A percentile compares a stretch with the other conserved stretches of the same genome.
Evolutionary conservation across 2,888 invertebrate genomes (phyloP).

Genomic region (Dryococelus australis): DNA sequence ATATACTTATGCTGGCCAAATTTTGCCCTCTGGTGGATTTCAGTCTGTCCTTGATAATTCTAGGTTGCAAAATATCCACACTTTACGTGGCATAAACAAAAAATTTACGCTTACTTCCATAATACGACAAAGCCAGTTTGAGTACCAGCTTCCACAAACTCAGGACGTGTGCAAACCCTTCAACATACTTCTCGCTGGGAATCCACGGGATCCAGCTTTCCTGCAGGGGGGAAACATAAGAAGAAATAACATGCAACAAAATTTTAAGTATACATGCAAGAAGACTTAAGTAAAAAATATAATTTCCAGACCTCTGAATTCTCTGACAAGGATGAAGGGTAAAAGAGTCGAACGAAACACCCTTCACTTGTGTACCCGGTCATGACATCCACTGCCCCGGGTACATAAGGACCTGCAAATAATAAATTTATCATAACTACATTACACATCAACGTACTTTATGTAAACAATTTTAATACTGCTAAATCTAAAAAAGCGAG

Average conservation of each 20-base stretch:
- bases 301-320: constrained; percentile 55
- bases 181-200: constrained; percentile 63
- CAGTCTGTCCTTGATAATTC: too few species aligned
- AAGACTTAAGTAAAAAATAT: constrained; percentile 34
- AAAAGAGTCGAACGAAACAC: constrained; percentile 65
- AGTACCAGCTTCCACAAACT: constrained; percentile 56
- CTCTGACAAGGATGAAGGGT: constrained; percentile 62
- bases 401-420: constrained; percentile 61
- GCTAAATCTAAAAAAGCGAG: too few species aligned
- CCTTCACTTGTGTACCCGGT: constrained; percentile 62
- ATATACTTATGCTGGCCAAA: too few species aligned
- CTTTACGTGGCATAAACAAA: not conserved
- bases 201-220: constrained; percentile 65
- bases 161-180: constrained; percentile 61
- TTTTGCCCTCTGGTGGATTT: too few species aligned
- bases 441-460: too few species aligned
- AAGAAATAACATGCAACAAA: not conserved
- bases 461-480: too few species aligned
- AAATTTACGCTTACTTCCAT: constrained; percentile 52
- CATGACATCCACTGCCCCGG: constrained; percentile 68
- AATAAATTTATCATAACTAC: not conserved
- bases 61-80: too few species aligned
- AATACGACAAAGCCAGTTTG: constrained; percentile 54
- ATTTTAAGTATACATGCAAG: not conserved
- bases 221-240: not conserved